These are phyloP conservation scores for Melanotaenia trifasciata DNA, from an alignment of 2,797 vertebrate genomes.

Conservation along the genomic window DNA sequence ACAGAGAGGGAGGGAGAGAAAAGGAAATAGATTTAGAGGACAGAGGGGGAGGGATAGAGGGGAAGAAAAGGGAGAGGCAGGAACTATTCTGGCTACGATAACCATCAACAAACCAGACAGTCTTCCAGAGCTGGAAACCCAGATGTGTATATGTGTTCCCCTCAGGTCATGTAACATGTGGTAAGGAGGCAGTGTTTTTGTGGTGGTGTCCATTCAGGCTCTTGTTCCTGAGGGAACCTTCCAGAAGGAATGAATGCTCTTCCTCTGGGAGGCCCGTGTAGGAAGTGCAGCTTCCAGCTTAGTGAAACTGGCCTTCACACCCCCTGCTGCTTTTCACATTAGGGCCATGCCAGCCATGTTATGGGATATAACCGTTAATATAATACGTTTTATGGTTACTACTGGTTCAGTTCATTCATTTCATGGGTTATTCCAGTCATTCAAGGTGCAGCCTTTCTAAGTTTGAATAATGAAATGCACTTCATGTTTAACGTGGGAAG, in stretches of 20 bases:
- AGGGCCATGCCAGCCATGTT: constrained; percentile 50
- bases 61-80: constrained; percentile 40
- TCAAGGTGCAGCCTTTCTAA: constrained; percentile 18
- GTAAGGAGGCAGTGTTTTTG: constrained; percentile 61
- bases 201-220: constrained; percentile 65
- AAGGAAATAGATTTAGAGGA: constrained; percentile 34
- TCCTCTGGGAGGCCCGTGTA: constrained; percentile 74
- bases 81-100: constrained; percentile 64
- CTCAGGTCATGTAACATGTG: constrained; percentile 74
- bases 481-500: constrained; percentile 2
- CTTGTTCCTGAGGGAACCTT: constrained; percentile 66
- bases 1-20: constrained; percentile 13
- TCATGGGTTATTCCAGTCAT: constrained; percentile 19
- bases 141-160: constrained; percentile 64
- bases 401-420: constrained; percentile 27
- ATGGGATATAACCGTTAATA: constrained; percentile 54
- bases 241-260: constrained; percentile 70
- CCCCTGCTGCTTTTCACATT: constrained; percentile 76
- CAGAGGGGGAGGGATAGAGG: background rate
- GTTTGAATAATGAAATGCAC: constrained; percentile 14
- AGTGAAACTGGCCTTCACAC: constrained; percentile 58
- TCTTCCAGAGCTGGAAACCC: constrained; percentile 65
- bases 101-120: constrained; percentile 71
- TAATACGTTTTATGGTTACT: constrained; percentile 51
- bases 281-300: constrained; percentile 74